Percentiles rank a stretch among this genome's conserved stretches.
Evolutionary conservation across 1,140 invertebrate genomes (phyloP).

Genomic region (Oedothorax gibbosus): DNA sequence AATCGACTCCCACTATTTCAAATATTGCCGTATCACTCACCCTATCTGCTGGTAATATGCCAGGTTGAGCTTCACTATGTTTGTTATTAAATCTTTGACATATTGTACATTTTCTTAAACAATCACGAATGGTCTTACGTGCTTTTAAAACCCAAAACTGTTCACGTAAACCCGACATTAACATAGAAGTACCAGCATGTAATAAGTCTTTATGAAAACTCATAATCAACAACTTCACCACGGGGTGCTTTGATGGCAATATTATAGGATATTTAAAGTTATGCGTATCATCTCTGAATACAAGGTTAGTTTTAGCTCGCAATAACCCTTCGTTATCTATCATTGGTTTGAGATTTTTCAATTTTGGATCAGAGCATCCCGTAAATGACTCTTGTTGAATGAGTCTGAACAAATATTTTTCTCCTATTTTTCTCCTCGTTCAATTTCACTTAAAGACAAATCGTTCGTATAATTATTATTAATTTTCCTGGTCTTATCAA

Average conservation of each 20-base stretch:
- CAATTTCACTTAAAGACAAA: neutral
- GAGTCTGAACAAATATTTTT: neutral
- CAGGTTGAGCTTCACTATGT: neutral
- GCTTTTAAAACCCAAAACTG: neutral
- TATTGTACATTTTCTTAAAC: neutral
- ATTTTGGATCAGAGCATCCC: neutral
- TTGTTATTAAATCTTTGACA: neutral
- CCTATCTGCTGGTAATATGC: neutral
- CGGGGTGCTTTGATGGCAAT: neutral
- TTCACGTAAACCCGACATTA: neutral
- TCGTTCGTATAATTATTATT: neutral
- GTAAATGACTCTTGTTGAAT: neutral
- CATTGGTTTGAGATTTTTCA: neutral
- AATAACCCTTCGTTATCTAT: neutral
- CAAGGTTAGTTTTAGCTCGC: neutral
- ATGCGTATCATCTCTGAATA: neutral
- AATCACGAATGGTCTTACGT: neutral
- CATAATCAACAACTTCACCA: neutral
- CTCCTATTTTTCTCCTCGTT: too few relatives aligned
- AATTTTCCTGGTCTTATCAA: neutral
- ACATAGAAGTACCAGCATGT: slow-evolving; percentile 1
- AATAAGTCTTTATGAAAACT: neutral
- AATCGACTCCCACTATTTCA: neutral
- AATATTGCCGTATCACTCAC: neutral
- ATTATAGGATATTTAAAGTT: neutral